Evolutionary conservation across 1,140 invertebrate species (phyloP), one percentile per base, ranked within the genome.

Genomic region (Drosophila triauraria): DNA sequence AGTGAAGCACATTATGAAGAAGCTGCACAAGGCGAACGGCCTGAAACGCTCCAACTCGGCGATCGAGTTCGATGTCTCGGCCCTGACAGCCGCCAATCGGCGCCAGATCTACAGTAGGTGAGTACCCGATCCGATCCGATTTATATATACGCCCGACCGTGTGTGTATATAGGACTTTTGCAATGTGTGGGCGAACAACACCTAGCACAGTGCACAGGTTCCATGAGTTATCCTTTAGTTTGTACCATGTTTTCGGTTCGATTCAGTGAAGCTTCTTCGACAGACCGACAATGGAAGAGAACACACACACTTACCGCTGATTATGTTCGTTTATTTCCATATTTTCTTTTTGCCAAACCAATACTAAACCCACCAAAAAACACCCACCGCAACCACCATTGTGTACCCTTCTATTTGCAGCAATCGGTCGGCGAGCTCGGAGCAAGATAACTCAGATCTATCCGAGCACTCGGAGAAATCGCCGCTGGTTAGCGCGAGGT

Each of bases 11-110:
- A 92, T 92, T 75, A 92, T 92, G 91, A 92, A 92, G 82, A 92
- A 92, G 83, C 78, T 92, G 77, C 85, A 92, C 82, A 92, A 92
- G 78, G 83, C 82, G 75, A 92, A 92, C 63, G 90, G 91, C 75
- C 75, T 91, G 62, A 92, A 91, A 75, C 94, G 96, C 38, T 95
- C 96, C 9, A 96, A 96, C 80, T 96, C 96, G 60, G 96, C 95
- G 6, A 95, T 95, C 4, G 96, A 97, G 80, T 94, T 96, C 42
- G 95, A 96, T 82, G 94, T 95, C 23, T 94, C 94, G 46, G 94
- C 95, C 5, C 93, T 96, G 60, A 94, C 94, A 6, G 95, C 95
- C 0, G 95, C 95, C 0, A 95, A 94, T 78, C 94, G 94, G 78
- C 90, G 95, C 61, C 86, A 92, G 78, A 80, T 93, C 60, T 93